Base-by-base conservation (phyloP, 2,888 invertebrate genomes). In the Glaucopsyche alexis region DNA sequence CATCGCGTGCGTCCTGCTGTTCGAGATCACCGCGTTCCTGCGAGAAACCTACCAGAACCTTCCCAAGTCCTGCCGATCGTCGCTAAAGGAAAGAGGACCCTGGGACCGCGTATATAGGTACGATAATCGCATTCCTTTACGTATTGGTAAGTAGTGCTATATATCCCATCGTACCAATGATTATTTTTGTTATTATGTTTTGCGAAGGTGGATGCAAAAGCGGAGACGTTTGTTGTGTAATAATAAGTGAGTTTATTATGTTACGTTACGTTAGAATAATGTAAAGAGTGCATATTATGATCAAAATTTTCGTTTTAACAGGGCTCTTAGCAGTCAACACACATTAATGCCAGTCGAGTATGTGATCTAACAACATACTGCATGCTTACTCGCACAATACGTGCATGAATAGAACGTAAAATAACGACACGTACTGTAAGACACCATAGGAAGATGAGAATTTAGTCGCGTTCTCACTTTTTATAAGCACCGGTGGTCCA, bases 21-120 rank as follows among this genome's bases (percentile, higher is more conserved):
- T 97, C 83, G 99, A 99, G 94, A 98, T 99, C 74, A 99, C 99
- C 0, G 95, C 99, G 0, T 99, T 99, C 87, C 93, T 99, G 72
- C 94, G 99, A 16, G 99, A 99, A 90, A 98, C 99, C 0, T 99
- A 99, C 88, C 98, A 98, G 84, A 95, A 95, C 45, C 85, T 97
- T 74, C 97, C 97, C 0, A 97, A 97, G 80, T 94, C 95, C 0
- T 95, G 94, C 73, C 94, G 95, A 78, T 88, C 95, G 19, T 94
- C 95, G 74, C 94, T 95, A 60, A 96, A 96, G 85, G 97, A 97
- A 85, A 94, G 96, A 78, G 96, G 96, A 16, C 96, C 97, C 14
- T 97, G 97, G 97, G 97, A 97, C 83, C 94, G 96, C 80, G 95
- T 96, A 73, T 97, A 96, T 88, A 96, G 95, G 94, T 94, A 91